These are phyloP conservation scores for Passer montanus DNA, from an alignment of 2,113 vertebrate species.

Conservation along the genomic window DNA sequence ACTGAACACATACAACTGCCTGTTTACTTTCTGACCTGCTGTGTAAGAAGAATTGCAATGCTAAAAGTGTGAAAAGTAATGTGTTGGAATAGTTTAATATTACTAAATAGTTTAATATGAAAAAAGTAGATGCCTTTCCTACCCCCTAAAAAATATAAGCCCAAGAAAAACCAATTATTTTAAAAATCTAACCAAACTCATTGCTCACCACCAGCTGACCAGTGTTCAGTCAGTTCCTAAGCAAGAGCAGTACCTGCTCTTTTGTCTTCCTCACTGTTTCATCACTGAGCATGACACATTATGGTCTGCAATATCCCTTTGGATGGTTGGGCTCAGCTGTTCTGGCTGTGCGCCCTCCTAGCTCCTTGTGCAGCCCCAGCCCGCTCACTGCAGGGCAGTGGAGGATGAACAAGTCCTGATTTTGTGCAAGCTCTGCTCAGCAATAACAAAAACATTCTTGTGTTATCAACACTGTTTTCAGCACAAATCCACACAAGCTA, in stretches of 20 bases:
- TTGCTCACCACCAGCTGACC: not conserved
- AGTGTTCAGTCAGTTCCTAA: not conserved
- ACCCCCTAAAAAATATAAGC: not conserved
- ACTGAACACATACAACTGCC: not conserved
- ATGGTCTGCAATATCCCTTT: not conserved
- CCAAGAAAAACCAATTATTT: not conserved
- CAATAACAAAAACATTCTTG: not conserved
- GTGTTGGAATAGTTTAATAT: not conserved
- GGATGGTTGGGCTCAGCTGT: not conserved
- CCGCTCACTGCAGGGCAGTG: not conserved
- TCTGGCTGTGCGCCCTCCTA: no score
- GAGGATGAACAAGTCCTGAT: not conserved
- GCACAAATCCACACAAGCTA: not conserved
- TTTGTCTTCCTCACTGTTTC: not conserved
- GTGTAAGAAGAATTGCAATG: not conserved
- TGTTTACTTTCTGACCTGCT: rapidly evolving
- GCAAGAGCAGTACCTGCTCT: not conserved
- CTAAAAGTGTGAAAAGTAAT: not conserved
- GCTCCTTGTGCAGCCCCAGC: not conserved
- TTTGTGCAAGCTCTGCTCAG: not conserved
- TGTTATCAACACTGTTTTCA: not conserved
- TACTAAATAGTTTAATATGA: not conserved
- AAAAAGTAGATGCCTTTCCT: not conserved
- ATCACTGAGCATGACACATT: not conserved
- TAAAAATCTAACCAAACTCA: not conserved